A percentile compares a stretch with the other conserved stretches of the same genome.
These are phyloP conservation scores for Henicopernis longicauda DNA, from an alignment of 2,113 vertebrate species.

Conservation along the genomic window DNA sequence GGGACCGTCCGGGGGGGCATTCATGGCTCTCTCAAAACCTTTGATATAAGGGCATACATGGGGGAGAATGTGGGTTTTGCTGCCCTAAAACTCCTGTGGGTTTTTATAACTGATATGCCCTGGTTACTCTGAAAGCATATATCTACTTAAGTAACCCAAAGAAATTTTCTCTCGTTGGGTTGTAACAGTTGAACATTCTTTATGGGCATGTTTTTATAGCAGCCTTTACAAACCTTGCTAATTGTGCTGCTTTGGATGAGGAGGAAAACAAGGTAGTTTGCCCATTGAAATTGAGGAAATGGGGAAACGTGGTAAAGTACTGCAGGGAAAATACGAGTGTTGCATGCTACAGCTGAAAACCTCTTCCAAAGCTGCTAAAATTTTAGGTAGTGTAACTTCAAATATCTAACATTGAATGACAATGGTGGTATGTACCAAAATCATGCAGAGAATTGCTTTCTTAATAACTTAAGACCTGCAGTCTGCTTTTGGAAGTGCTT, in stretches of 20 bases:
- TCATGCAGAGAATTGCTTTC: accelerated
- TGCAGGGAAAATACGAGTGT: accelerated
- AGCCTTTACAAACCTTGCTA: not conserved
- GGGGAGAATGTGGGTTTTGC: not conserved
- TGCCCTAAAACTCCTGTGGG: not conserved
- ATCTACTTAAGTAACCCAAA: not conserved
- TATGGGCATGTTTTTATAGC: not conserved
- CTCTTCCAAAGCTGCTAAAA: not conserved
- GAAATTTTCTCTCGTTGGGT: accelerated
- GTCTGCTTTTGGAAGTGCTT: not conserved
- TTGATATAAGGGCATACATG: accelerated
- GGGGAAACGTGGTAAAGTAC: not conserved
- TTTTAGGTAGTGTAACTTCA: not conserved
- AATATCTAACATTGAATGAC: accelerated
- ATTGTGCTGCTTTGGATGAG: not conserved
- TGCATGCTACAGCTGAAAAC: not conserved
- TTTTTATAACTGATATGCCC: accelerated
- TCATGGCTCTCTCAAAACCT: not conserved
- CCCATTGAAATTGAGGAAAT: not conserved
- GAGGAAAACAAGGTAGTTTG: not conserved
- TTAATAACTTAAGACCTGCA: not conserved
- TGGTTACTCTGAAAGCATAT: accelerated
- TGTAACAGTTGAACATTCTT: accelerated
- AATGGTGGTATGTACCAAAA: not conserved
- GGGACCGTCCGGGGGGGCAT: not conserved